A percentile compares a stretch with the other conserved stretches of the same genome.
Conservation (phyloP, 2,113 vertebrate species). For the Dipodomys merriami region DNA sequence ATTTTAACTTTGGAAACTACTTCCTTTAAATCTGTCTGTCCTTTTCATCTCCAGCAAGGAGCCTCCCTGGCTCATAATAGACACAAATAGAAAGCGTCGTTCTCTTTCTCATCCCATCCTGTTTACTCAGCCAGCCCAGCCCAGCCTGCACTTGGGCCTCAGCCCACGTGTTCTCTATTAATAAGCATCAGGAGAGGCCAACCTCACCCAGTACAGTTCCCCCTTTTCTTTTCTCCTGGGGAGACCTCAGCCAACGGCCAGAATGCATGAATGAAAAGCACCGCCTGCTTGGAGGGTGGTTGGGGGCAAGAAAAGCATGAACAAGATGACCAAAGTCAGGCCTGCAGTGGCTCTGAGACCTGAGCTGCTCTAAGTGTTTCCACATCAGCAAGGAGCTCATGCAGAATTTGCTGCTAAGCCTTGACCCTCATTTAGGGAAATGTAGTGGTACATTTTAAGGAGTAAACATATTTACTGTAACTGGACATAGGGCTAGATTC, state of each 20-base stretch:
- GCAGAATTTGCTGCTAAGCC: constrained; percentile 43
- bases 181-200: constrained; percentile 63
- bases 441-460: constrained; percentile 47
- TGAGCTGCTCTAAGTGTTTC: not conserved
- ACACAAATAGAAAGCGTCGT: constrained; percentile 71
- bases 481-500: constrained; percentile 59
- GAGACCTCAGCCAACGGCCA: constrained; percentile 51
- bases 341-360: not conserved
- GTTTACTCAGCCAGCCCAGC: constrained; percentile 67
- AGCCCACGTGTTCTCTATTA: constrained; percentile 74
- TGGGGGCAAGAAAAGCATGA: not conserved
- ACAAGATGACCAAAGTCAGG: constrained; percentile 8
- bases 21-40: constrained; percentile 51
- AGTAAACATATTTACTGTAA: constrained; percentile 55
- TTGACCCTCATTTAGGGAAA: not conserved
- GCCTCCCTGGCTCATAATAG: constrained; percentile 62
- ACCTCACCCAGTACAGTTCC: constrained; percentile 36
- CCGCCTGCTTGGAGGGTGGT: not conserved
- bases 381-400: not conserved
- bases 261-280: constrained; percentile 42
- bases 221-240: constrained; percentile 17
- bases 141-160: constrained; percentile 38
- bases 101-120: constrained; percentile 73
- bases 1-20: constrained; percentile 23
- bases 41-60: constrained; percentile 67